These are phyloP conservation scores for Platichthys stellatus DNA, from an alignment of 2,113 vertebrate species.

Conservation along the genomic window DNA sequence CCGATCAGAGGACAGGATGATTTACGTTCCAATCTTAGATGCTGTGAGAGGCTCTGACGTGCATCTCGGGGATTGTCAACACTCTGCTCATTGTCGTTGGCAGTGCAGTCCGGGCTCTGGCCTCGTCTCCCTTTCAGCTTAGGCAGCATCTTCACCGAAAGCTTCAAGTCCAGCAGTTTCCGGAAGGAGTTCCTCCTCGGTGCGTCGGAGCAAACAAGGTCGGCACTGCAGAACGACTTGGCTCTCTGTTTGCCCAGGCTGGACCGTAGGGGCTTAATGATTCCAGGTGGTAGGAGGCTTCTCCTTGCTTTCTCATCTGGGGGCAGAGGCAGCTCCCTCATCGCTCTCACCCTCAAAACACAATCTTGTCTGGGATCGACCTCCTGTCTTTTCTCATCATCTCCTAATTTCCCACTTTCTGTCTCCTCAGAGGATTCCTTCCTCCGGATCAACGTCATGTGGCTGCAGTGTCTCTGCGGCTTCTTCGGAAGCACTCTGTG, in stretches of 20 bases:
- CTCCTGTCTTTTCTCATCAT: neutral
- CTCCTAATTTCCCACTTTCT: slow-evolving; percentile 6
- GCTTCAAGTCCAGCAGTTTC: slow-evolving; percentile 88
- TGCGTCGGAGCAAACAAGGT: slow-evolving; percentile 81
- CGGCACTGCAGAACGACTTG: slow-evolving; percentile 90
- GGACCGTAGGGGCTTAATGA: slow-evolving; percentile 52
- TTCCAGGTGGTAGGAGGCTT: slow-evolving; percentile 79
- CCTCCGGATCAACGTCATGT: slow-evolving; percentile 43
- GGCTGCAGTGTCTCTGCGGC: slow-evolving; percentile 85
- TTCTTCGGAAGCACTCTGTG: slow-evolving; percentile 84
- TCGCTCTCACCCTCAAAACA: slow-evolving; percentile 10
- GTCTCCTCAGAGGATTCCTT: slow-evolving; percentile 19
- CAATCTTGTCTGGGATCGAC: neutral
- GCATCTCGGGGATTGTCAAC: slow-evolving; percentile 13
- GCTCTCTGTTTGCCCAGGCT: slow-evolving; percentile 85
- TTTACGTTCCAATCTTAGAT: slow-evolving; percentile 5
- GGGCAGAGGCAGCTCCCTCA: slow-evolving; percentile 48
- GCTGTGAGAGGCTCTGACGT: neutral
- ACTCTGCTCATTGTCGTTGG: slow-evolving; percentile 41
- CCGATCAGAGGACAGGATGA: slow-evolving; percentile 39
- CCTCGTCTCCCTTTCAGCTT: slow-evolving; percentile 80
- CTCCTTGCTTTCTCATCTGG: slow-evolving; percentile 78
- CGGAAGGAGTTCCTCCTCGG: slow-evolving; percentile 86
- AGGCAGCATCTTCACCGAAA: slow-evolving; percentile 86
- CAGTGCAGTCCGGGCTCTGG: slow-evolving; percentile 70